phyloP scores from a whole-genome alignment of 2,113 vertebrate genomes.

The Phodopus roborovskii region DNA sequence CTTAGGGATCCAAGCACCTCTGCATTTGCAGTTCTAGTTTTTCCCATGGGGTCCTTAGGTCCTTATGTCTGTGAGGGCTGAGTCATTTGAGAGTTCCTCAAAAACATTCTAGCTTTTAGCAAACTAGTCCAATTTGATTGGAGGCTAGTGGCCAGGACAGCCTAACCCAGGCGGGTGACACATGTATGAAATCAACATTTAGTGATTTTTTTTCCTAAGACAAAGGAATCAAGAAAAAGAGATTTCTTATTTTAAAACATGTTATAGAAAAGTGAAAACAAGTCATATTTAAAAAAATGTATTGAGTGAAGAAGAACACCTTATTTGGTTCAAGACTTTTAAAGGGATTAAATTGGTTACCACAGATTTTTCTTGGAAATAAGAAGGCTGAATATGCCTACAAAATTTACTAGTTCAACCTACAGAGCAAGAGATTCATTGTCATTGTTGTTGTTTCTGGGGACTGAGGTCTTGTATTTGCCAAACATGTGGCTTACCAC shows the following conservation, averaged over 20 bases:
- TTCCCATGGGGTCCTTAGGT: background rate
- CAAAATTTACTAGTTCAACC: background rate
- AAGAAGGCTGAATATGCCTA: background rate
- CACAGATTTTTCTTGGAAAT: conserved; percentile 14
- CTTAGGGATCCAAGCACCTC: too few species aligned
- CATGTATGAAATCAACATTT: background rate
- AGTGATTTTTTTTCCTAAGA: background rate
- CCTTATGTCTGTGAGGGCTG: background rate
- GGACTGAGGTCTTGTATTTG: background rate
- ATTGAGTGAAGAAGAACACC: background rate
- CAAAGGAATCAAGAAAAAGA: conserved; percentile 1
- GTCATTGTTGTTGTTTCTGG: background rate
- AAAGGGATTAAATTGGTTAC: background rate
- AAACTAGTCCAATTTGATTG: background rate
- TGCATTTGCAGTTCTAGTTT: background rate
- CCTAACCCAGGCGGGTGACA: background rate
- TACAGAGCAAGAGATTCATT: background rate
- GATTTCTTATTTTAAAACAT: conserved; percentile 3
- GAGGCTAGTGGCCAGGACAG: background rate
- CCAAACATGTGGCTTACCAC: background rate
- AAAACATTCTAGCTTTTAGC: background rate
- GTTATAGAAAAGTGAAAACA: background rate
- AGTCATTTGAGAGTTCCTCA: background rate
- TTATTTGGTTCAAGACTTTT: background rate
- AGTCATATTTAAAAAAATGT: background rate